Base-by-base conservation (phyloP, 1,140 invertebrate genomes). In the Drosophila dunni region DNA sequence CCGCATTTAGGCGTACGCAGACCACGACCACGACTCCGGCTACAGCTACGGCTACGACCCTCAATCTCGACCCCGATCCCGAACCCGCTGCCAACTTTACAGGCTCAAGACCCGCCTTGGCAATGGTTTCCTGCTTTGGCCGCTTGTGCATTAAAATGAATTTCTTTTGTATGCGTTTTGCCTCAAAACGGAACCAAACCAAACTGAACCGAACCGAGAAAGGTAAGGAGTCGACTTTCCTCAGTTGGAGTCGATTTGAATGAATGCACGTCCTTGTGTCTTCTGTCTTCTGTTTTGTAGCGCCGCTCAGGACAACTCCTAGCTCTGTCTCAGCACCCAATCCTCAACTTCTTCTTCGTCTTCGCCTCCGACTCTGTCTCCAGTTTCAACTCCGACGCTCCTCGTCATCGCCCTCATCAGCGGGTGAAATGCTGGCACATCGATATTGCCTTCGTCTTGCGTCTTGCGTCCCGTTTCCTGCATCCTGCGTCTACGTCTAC, bases 1-100 rank as follows among this genome's bases (percentile, higher is more conserved):
- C 78, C 82, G 75, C 82, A 79, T 86, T 81, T 86, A 71, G 83
- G 83, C 84, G 76, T 76, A 86, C 76, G 84, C 83, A 88, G 79
- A 78, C 76, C 71, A 74, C 76, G 76, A 72, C 79, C 63, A 54
- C 45, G 65, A 29, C 53, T 24, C 51, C 11, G 38, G 36, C 70
- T 50, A 17, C 38, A 57, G 20, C 44, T 24, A 69, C 73, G 68
- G 68, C 73, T 67, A 51, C 36, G 64, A 38, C 51, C 24, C 50
- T 29, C 33, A 11, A 13, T 42, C 29, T 46, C 38, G 58, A 34
- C 44, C 13, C 65, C 7, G 15, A 33, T 45, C 17, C 8, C 17
- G 58, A 20, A 11, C 10, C 13, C 54, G 33, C 24, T 62, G 33
- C 44, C 40, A 17, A 11, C 13, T 29, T 5, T 0, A 6, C 38